Percentiles rank a stretch among this genome's conserved stretches.
Evolutionary conservation across 2,113 vertebrate species (phyloP).

Genomic region (Xenopus laevis): DNA sequence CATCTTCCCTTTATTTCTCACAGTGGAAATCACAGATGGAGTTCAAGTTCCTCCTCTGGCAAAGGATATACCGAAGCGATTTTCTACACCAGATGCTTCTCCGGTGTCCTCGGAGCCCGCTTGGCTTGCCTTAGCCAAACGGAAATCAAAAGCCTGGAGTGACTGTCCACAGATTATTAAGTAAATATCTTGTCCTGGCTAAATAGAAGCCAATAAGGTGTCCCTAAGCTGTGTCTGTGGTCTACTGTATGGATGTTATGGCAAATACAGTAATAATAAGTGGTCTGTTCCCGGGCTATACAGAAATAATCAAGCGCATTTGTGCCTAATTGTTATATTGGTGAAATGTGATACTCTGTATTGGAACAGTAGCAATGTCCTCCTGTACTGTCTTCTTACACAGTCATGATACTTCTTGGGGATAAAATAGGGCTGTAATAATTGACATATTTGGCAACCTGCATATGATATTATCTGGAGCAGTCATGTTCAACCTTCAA

Average conservation of each 20-base stretch:
- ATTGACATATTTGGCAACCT: conserved; percentile 2
- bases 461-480: conserved; percentile 23
- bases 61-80: conserved; percentile 90
- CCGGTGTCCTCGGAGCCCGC: conserved; percentile 92
- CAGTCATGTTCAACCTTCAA: no score
- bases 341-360: conserved; percentile 19
- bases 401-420: background rate
- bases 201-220: conserved; percentile 1
- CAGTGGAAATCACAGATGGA: conserved; percentile 92
- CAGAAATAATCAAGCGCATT: background rate
- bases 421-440: conserved; percentile 9
- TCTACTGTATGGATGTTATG: conserved; percentile 32
- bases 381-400: background rate
- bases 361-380: background rate
- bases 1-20: background rate
- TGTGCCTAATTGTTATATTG: conserved; percentile 18
- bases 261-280: conserved; percentile 8
- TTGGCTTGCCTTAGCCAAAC: conserved; percentile 94
- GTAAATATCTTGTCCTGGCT: conserved; percentile 60
- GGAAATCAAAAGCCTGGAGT: conserved; percentile 98
- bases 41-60: conserved; percentile 72
- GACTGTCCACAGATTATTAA: conserved; percentile 99
- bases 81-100: conserved; percentile 81
- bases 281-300: background rate
- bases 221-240: conserved; percentile 27